Evolutionary conservation across 1,140 invertebrate genomes (phyloP).

Genomic region (Leptoteleia sp.): DNA sequence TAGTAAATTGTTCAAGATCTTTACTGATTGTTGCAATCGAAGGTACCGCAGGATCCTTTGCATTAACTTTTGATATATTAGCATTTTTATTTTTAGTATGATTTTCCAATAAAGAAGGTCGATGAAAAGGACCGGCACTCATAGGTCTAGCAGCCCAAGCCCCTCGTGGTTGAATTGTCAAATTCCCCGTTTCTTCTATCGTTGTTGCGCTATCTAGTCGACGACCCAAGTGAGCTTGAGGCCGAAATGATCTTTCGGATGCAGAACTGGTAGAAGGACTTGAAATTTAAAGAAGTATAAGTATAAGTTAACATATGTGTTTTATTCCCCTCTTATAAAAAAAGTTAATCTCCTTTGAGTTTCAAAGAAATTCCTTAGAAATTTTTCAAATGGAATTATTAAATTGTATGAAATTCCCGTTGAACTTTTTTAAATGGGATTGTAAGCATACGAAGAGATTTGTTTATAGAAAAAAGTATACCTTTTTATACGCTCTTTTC

Average conservation of each 20-base stretch:
- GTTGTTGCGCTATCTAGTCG: conserved; percentile 48
- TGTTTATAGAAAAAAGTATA: conserved; percentile 58
- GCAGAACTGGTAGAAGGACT: conserved; percentile 63
- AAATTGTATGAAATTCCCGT: background rate
- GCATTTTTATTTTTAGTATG: conserved; percentile 61
- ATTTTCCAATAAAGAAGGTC: conserved; percentile 79
- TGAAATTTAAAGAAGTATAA: conserved; percentile 32
- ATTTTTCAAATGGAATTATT: too few relatives aligned
- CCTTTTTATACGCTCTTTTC: conserved; percentile 81
- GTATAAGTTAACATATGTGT: background rate
- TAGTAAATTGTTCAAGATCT: conserved; percentile 44
- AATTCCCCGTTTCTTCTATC: conserved; percentile 71
- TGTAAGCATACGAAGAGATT: too few relatives aligned
- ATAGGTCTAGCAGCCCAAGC: conserved; percentile 83
- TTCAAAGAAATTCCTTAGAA: too few relatives aligned
- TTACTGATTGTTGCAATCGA: conserved; percentile 39
- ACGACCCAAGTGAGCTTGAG: conserved; percentile 75
- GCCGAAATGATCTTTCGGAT: conserved; percentile 69
- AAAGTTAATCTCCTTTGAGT: too few relatives aligned
- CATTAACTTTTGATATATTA: conserved; percentile 10
- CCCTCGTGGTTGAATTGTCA: conserved; percentile 71
- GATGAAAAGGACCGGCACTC: conserved; percentile 84
- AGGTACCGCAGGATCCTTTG: conserved; percentile 34
- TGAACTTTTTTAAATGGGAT: background rate
- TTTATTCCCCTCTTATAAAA: too few relatives aligned